Base-by-base conservation (phyloP, 1,140 invertebrate species). In the Drosophila repleta region DNA sequence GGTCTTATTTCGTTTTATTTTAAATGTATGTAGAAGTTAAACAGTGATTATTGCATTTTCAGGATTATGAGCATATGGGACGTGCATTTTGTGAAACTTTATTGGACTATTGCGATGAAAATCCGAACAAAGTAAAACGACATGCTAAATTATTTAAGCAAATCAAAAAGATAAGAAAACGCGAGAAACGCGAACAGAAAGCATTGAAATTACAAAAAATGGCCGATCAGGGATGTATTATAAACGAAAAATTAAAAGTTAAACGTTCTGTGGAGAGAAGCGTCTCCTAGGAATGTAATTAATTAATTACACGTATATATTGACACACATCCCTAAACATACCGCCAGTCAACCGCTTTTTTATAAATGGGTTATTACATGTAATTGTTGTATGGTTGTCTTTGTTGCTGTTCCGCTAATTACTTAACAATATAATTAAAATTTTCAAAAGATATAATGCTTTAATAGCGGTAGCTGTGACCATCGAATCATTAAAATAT, bases 71-170 rank as follows among this genome's bases (percentile, higher is more conserved):
- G 85, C 94, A 94, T 67, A 95, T 98, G 87, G 97, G 97, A 7
- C 94, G 95, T 80, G 95, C 96, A 37, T 98, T 98, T 93, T 98
- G 97, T 93, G 97, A 98, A 92, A 98, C 97, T 2, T 92, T 98
- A 8, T 92, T 98, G 58, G 97, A 98, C 90, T 98, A 96, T 92
- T 97, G 96, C 84, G 97, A 98, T 92, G 95, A 97, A 48, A 95
- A 97, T 92, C 96, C 96, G 6, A 94, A 94, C 74, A 98, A 98
- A 94, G 96, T 96, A 92, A 95, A 93, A 90, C 92, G 96, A 51
- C 93, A 96, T 60, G 94, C 93, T 60, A 97, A 96, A 93, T 96
- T 97, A 78, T 94, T 97, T 48, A 94, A 94, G 64, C 94, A 96
- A 90, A 92, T 97, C 67, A 92, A 96, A 67, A 96, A 96, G 92